Base-by-base conservation (phyloP, 2,113 vertebrate genomes). In the Pantherophis guttatus region DNA sequence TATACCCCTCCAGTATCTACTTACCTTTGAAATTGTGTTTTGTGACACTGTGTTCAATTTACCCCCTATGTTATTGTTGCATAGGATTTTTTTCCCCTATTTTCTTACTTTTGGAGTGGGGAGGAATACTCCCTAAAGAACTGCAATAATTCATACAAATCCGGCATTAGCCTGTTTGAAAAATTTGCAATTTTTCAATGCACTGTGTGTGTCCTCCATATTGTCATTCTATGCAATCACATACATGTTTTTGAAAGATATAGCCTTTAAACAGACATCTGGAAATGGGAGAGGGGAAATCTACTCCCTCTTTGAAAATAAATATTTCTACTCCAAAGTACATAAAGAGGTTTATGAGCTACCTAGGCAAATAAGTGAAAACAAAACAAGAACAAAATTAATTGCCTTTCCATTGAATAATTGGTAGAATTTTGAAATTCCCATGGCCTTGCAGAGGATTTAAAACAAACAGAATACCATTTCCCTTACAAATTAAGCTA, bases 141-240 rank as follows among this genome's bases (percentile, higher is more conserved):
- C 39, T 39, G 48, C 53, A 92, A 87, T 87, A 62, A 88, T 65
- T 92, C 86, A 33, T 88, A 65, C 44, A 57, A 91, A 91, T 87
- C 21, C 24, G 15, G 29, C 29, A 87, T 87, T n/a, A 87, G 12
- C n/a, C 57, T 2, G 29, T 65, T n/a, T 90, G 50, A 48, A 54
- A 44, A 2, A 29, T 65, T n/a, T 87, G 24, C 24, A 54, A 50
- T 8, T n/a, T 13, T 15, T 11, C 26, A 19, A 9, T 90, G 48
- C 5, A 7, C 75, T 5, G 62, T 55, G 17, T 9, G 29, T n/a
- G 5, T 17, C 5, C 54, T n/a, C 57, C 9, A 6, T 55, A 23
- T 87, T 87, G 33, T 54, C 9, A 62, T 52, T 52, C 44, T 62
- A 3, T 33, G 55, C 23, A 75, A 26, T 21, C 29, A 75, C 55